Evolutionary conservation across 2,797 vertebrate genomes (phyloP), one percentile per base, ranked within the genome.

Genomic region (Syngnathus acus): DNA sequence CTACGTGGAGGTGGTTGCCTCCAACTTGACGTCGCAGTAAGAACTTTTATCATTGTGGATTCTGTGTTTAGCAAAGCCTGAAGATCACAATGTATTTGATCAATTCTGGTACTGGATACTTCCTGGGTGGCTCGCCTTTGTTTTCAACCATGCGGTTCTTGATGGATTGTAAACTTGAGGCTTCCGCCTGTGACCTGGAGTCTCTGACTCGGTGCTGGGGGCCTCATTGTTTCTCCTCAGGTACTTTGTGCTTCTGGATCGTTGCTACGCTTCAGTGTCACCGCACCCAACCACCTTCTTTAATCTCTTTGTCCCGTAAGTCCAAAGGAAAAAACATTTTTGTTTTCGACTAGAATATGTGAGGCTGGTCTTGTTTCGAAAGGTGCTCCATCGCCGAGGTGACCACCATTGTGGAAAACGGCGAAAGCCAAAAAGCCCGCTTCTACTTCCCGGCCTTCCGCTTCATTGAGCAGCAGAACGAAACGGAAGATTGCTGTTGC

Each of bases 261-360:
- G 84, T 6, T 90, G 88, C 76, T 91, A 91, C 21, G 84, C 89
- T 59, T 90, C 88, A 0, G 68, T 86, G 21, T 90, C 86, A 42
- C 75, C 68, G 1, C 70, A 78, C 4, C 88, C 88, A 1, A 16
- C n/a, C n/a, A 86, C 89, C 42, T 72, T 65, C 75, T 92, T 89
- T 63, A 89, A 90, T 55, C 86, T 90, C 3, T 92, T 92, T 79
- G 79, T 91, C 75, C 74, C 84, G 84, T 91, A 87, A 91, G 88
- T 88, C 16, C 54, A 70, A 55, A 40, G 2, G 6, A 43, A 21
- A 67, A 51, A 70, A 40, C 1, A 9, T 6, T 40, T 40, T 40
- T 40, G 39, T 6, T 26, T 26, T 26, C 1, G 26, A 26, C 26
- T 26, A 26, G 26, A 26, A 73, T 66, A 78, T 82, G 73, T 80